phyloP scores from a whole-genome alignment of 1,140 invertebrate species.

The Apis laboriosa region DNA sequence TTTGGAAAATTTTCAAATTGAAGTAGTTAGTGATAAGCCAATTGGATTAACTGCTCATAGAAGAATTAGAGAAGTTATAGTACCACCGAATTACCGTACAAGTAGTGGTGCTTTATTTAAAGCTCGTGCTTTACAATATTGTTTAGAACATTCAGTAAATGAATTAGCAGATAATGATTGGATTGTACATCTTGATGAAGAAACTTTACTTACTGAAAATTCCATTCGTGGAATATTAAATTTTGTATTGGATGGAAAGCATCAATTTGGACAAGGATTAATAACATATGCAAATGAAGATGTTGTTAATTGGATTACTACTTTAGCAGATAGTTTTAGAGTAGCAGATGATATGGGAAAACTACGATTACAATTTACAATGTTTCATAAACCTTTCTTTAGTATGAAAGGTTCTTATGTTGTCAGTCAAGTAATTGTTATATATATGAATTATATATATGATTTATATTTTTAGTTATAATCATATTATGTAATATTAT shows the following conservation, averaged over 20 bases:
- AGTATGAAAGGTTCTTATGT: slow-evolving; percentile 99
- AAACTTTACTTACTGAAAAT: slow-evolving; percentile 97
- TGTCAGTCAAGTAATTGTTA: slow-evolving; percentile 90
- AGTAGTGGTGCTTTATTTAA: slow-evolving; percentile 96
- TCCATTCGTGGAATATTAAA: slow-evolving; percentile 95
- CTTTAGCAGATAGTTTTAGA: slow-evolving; percentile 96
- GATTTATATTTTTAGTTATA: not conserved
- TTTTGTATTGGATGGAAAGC: slow-evolving; percentile 96
- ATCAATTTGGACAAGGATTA: slow-evolving; percentile 98
- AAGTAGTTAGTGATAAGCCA: slow-evolving; percentile 97
- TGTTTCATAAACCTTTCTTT: slow-evolving; percentile 97
- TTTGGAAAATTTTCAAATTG: slow-evolving; percentile 97
- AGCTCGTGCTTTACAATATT: slow-evolving; percentile 97
- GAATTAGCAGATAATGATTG: slow-evolving; percentile 94
- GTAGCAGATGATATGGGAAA: slow-evolving; percentile 99
- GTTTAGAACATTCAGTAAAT: slow-evolving; percentile 95
- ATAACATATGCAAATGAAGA: slow-evolving; percentile 99
- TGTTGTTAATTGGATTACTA: slow-evolving; percentile 98
- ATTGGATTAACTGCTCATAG: slow-evolving; percentile 88
- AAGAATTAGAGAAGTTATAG: slow-evolving; percentile 91
- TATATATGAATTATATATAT: not conserved
- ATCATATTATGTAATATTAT: not conserved
- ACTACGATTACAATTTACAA: slow-evolving; percentile 93
- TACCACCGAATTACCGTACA: slow-evolving; percentile 92
- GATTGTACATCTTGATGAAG: slow-evolving; percentile 99